Base-by-base conservation (phyloP, 2,888 invertebrate species). In the Xylophagus ater region DNA sequence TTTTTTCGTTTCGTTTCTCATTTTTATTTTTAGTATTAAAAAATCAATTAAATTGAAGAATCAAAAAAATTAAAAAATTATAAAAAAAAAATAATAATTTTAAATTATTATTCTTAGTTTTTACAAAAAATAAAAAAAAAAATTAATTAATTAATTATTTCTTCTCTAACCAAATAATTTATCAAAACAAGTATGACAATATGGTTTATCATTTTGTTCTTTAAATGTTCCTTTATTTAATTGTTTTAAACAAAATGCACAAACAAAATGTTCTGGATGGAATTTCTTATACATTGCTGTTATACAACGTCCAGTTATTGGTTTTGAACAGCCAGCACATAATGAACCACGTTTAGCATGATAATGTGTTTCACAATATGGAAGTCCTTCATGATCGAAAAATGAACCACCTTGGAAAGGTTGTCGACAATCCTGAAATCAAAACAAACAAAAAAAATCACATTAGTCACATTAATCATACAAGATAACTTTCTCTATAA, bases 151-250 rank as follows among this genome's bases (percentile, higher is more conserved):
- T 7, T 21, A 21, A 9, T 21, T 21, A 7, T 26, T 26, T 26
- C n/a, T n/a, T 5, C 14, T n/a, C 34, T 73, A 93, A 48, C 93
- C 90, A 60, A 94, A 98, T 25, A 98, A 74, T 61, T 94, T 96
- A 48, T 94, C 93, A 62, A 97, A 98, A 68, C 97, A 98, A 45
- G 76, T 74, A 62, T 98, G 97, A 65, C 98, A 98, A 67, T 97
- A 99, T 2, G 98, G 97, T 60, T 96, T 94, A 57, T 94, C 92
- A 60, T 93, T 93, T 60, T 96, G 94, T 65, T 98, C 98, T 65
- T 98, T 99, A 68, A 98, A 98, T 1, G 97, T 98, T 54, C 97
- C 97, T 63, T 97, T 97, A 68, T 96, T 97, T 51, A 99, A 74
- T 62, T 96, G 96, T 58, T 93, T 85, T 47, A 94, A 73, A 59